Evolutionary conservation across 2,888 invertebrate genomes (phyloP), one percentile per base, ranked within the genome.

Genomic region (Pyrrhia umbra): DNA sequence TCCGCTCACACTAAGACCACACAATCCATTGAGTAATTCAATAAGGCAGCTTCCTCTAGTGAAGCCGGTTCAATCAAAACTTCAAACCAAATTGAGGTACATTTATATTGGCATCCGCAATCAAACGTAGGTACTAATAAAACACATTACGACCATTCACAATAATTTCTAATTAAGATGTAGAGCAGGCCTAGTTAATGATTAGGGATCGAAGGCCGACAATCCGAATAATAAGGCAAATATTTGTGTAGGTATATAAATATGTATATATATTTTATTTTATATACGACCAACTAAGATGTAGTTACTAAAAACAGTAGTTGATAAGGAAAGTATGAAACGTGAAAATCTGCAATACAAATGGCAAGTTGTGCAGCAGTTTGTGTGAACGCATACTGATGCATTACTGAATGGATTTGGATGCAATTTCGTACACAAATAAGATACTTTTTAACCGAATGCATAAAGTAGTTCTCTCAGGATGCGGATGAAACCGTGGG

Each of bases 161-260:
- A 78, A 79, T 85, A 71, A 80, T 85, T 84, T 83, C 85, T 87
- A 87, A 88, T 87, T 86, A 85, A 84, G 80, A 82, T 80, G 51
- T 75, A 43, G 46, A 63, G 16, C 54, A 55, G 30, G 43, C 46
- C 20, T 25, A 43, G 42, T 15, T 58, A 58, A 43, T 72, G 51
- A 68, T 30, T 23, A 50, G 55, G 60, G 23, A 59, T 34, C 18
- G 59, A 64, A 57, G 63, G 56, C 56, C 45, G 20, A 9, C 8
- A 10, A 51, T 34, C n/a, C 45, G 0, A 34, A 34, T 58, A 50
- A 55, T 55, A 30, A 58, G 46, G 0, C 21, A 34, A 15, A 3
- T 42, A 15, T 64, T 18, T 45, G 43, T 71, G 50, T 68, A 27
- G 6, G 61, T 2, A 25, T 25, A 8, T n/a, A n/a, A n/a, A n/a